phyloP scores from a whole-genome alignment of 2,113 vertebrate species.

The Heterotis niloticus region DNA sequence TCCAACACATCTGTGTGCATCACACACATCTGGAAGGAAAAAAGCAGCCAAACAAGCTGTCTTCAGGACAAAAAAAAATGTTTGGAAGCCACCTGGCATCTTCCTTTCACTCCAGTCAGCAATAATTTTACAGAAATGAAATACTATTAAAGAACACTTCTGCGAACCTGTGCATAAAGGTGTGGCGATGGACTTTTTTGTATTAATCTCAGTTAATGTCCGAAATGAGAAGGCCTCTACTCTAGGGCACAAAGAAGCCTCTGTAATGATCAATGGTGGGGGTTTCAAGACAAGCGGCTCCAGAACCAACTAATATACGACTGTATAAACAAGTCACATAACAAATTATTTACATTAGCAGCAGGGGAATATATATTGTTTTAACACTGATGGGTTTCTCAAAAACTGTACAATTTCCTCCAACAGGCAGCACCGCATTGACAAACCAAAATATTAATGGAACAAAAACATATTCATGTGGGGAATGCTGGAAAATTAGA shows the following conservation, averaged over 20 bases:
- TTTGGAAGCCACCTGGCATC: too few relatives aligned
- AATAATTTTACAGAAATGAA: too few relatives aligned
- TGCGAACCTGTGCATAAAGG: background rate
- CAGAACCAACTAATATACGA: background rate
- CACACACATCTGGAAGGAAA: too few relatives aligned
- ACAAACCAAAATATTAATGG: background rate
- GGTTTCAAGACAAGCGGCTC: background rate
- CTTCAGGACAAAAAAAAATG: too few relatives aligned
- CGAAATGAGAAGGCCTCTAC: background rate
- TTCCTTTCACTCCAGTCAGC: too few relatives aligned
- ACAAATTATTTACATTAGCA: constrained; percentile 25
- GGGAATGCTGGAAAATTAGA: background rate
- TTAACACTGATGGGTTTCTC: constrained; percentile 6
- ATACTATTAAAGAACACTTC: background rate
- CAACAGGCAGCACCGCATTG: background rate
- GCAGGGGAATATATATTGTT: background rate
- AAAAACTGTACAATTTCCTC: background rate
- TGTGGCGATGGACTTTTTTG: background rate
- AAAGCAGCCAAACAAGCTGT: too few relatives aligned
- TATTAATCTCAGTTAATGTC: constrained; percentile 20
- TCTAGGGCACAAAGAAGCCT: background rate
- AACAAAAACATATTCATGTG: background rate
- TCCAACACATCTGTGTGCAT: too few relatives aligned
- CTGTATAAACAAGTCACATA: constrained; percentile 14
- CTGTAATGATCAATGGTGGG: constrained; percentile 11